Base-by-base conservation (phyloP, 2,888 invertebrate species). In the Drosophila recens region DNA sequence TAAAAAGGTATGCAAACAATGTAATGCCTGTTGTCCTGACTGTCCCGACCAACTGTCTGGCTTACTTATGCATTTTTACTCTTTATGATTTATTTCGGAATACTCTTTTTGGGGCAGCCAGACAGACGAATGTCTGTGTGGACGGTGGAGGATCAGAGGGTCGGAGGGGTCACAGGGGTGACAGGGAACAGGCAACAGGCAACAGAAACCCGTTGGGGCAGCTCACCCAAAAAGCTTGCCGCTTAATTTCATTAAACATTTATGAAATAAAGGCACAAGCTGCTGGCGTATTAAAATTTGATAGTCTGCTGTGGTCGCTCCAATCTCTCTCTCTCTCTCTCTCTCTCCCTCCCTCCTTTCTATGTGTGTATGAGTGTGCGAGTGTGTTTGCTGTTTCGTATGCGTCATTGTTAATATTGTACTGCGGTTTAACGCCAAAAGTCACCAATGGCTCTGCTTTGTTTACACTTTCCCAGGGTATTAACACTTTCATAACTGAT, bases 171-270 rank as follows among this genome's bases (percentile, higher is more conserved):
- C n/a, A 36, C 1, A 13, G 2, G 15, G 36, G 17, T 15, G 13
- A 23, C 30, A 17, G 46, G 10, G 53, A 13, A 30, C 23, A 36
- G 33, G 5, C 5, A 27, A 27, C 27, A 23, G 23, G 0, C 4
- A 23, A 23, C 0, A 23, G 27, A 6, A 33, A 46, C 40, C 64
- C 36, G 67, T 52, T 71, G 72, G 68, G 61, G 64, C 73, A 76
- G 77, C 75, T 83, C 87, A 79, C 67, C 72, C 66, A 86, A 86
- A 87, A 82, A 84, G 87, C 84, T 89, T 89, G 86, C 82, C 85
- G 89, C 86, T 86, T 86, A 89, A 86, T 86, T 86, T 86, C 86
- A 86, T 87, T 89, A 87, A 87, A 89, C 89, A 85, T 87, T 82
- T 89, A 87, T 87, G 82, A 82, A 80, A 87, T 78, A 89, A 87